A percentile compares a stretch with the other conserved stretches of the same genome.
These are phyloP conservation scores for Forbesichthys agassizii DNA, from an alignment of 2,113 vertebrate species.

Conservation along the genomic window DNA sequence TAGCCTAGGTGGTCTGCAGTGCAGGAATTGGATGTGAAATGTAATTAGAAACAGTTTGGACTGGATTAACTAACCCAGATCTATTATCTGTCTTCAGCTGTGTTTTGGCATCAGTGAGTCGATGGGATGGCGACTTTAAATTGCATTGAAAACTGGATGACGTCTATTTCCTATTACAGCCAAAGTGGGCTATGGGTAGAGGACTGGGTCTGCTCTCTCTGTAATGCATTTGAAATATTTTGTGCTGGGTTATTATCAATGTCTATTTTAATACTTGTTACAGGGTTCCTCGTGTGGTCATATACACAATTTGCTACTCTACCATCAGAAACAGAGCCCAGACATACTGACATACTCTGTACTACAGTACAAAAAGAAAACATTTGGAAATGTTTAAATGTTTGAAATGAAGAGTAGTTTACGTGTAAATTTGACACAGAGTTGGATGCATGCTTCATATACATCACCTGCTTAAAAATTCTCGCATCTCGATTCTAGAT, in stretches of 20 bases:
- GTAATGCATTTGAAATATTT: background rate
- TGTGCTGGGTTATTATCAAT: background rate
- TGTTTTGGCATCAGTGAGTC: background rate
- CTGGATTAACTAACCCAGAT: background rate
- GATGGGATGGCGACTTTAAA: background rate
- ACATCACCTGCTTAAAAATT: no score
- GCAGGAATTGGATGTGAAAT: background rate
- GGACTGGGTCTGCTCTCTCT: background rate
- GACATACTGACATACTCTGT: no score
- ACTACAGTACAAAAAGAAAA: background rate
- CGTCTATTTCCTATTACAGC: background rate
- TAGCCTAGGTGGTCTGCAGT: background rate
- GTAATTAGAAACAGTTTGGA: background rate
- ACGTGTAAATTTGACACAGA: no score
- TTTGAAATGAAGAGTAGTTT: no score
- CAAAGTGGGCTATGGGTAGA: no score
- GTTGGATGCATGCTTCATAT: no score
- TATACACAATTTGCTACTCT: background rate
- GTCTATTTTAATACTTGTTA: conserved; percentile 1
- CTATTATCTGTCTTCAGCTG: background rate
- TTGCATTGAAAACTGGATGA: background rate
- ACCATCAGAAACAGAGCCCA: no score
- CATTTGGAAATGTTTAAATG: no score
- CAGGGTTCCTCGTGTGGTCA: background rate
- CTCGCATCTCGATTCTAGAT: no score